These are phyloP conservation scores for Bruchidius siliquastri DNA, from an alignment of 2,888 invertebrate genomes.

Conservation along the genomic window DNA sequence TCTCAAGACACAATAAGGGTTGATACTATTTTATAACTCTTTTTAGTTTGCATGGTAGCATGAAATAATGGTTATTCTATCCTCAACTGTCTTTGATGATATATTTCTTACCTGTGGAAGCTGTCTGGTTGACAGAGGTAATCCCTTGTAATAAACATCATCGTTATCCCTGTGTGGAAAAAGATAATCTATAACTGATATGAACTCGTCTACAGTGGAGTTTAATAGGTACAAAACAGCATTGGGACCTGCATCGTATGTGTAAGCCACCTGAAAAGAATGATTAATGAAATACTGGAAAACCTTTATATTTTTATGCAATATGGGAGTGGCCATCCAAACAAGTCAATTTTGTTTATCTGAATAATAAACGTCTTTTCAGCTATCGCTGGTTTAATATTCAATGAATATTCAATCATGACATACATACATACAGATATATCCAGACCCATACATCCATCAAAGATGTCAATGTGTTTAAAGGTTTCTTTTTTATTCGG, in stretches of 20 bases:
- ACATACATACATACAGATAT: too few species aligned
- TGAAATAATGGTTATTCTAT: too few species aligned
- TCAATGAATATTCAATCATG: too few species aligned
- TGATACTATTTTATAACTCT: too few species aligned
- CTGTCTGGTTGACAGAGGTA: conserved; percentile 35
- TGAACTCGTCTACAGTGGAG: conserved; percentile 64
- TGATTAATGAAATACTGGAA: too few species aligned
- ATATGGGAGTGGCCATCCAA: neutral
- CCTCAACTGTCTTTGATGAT: too few species aligned
- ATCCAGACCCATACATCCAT: too few species aligned
- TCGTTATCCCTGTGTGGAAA: conserved; percentile 62
- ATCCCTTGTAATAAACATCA: conserved; percentile 56
- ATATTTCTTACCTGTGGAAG: conserved; percentile 16
- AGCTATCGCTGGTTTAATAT: too few species aligned
- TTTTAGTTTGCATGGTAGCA: too few species aligned
- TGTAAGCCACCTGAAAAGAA: conserved; percentile 73
- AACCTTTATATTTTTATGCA: neutral
- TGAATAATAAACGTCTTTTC: too few species aligned
- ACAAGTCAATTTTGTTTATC: neutral
- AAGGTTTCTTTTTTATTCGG: too few species aligned
- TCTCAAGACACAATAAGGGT: neutral
- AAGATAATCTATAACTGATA: conserved; percentile 62
- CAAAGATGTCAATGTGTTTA: too few species aligned
- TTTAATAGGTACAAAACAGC: conserved; percentile 83
- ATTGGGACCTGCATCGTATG: conserved; percentile 98